Base-by-base conservation (phyloP, 1,140 invertebrate genomes). In the Penaeus chinensis region DNA sequence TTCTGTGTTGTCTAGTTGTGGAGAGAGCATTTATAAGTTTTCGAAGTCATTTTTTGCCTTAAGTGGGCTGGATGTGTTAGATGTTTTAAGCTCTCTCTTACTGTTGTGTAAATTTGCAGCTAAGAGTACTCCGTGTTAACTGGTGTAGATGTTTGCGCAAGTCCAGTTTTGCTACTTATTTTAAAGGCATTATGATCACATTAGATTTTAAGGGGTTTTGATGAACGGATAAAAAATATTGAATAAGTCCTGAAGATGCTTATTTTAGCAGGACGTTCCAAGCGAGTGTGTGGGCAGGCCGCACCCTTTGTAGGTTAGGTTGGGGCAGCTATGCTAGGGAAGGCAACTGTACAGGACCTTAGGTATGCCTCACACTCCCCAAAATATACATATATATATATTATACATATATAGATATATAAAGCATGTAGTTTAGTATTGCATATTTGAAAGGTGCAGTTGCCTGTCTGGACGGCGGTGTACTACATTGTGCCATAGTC, bases 181-280 rank as follows among this genome's bases (percentile, higher is more conserved):
- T 66, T 82, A n/a, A 82, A 82, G 80, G 80, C 80, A 82, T 82
- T 82, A 82, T 81, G 79, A 81, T 82, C 80, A 82, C 80, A 82
- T 82, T 82, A 82, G 80, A 82, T 66, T 82, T 2, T 69, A 80
- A 82, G 63, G 63, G 65, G 27, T 32, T 32, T n/a, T 47, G 47
- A n/a, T 22, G 8, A 27, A 42, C 20, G 63, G 80, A 18, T 82
- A 65, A 66, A 42, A 66, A 66, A 27, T 32, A 65, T 37, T 65
- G 32, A 19, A n/a, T n/a, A 60, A 16, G 63, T 82, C 66, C 16
- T 37, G 47, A 66, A 66, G 62, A 24, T 82, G 80, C 62, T 54
- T 54, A 54, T 54, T 54, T 54, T 54, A 54, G 54, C 54, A 54
- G 54, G 54, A 54, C 54, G 54, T 54, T 54, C 54, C 32, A n/a